Base-by-base conservation (phyloP, 2,113 vertebrate species). In the Channa maculata region DNA sequence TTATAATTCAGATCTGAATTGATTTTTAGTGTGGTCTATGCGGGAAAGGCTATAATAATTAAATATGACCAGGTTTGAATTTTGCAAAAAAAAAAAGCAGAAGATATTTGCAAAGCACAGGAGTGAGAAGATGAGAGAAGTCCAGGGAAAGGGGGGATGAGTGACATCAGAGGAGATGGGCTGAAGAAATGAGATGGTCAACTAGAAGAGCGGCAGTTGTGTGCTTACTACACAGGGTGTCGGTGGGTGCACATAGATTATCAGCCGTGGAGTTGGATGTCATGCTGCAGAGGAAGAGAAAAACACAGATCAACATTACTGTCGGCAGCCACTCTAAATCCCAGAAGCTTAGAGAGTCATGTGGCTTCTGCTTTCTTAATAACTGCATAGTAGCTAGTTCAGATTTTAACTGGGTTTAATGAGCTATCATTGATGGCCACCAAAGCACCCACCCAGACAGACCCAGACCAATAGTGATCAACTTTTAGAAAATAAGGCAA, bases 221-320 rank as follows among this genome's bases (percentile, higher is more conserved):
- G 61, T 76, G 14, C 90, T 92, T 88, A 92, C 91, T 80, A 6
- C 90, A 91, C 37, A 92, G 65, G n/a, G 14, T 44, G 87, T 92
- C 38, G 15, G 37, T 37, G 0, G 51, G 3, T 2, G 71, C 79
- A 57, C 91, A 89, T 44, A n/a, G 37, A 24, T 54, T 37, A 13
- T 52, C 49, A 0, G 15, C 49, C 4, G 80, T 75, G 60, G 86
- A 72, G 82, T 79, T 88, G 78, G 75, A 84, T 33, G 89, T 64
- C 91, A 92, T 92, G 43, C 88, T 91, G 87, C 4, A 82, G 65
- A 37, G 49, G 55, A 3, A 67, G 46, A 86, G 39, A 75, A 36
- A 53, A 62, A 51, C 37, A 66, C 3, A 53, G 64, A 58, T 77
- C 65, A 75, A 7, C 5, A 5, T 68, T 37, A 65, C 53, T 46